phyloP scores from a whole-genome alignment of 1,140 invertebrate genomes.

The Diprion similis region DNA sequence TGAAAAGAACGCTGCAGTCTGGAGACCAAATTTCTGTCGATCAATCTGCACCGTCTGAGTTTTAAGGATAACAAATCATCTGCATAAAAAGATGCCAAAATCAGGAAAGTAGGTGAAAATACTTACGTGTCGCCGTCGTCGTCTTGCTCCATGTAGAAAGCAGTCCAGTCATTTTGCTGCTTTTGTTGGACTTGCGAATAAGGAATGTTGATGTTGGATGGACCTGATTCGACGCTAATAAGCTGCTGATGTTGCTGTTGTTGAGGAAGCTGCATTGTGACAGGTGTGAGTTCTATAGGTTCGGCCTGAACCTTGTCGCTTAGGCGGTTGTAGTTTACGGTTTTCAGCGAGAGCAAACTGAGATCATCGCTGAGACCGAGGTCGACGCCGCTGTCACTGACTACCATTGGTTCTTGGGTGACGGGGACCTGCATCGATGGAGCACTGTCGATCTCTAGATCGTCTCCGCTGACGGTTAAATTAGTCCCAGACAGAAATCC shows the following conservation, averaged over 20 bases:
- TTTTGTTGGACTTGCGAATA: slow-evolving; percentile 12
- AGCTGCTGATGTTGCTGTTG: slow-evolving; percentile 8
- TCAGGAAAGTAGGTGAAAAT: slow-evolving; percentile 30
- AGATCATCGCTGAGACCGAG: slow-evolving; percentile 61
- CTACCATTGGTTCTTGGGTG: slow-evolving; percentile 51
- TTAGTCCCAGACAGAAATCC: slow-evolving; percentile 66
- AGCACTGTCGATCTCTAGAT: slow-evolving; percentile 15
- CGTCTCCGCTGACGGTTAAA: slow-evolving; percentile 44
- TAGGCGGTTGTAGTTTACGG: slow-evolving; percentile 36
- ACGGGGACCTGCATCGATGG: slow-evolving; percentile 8
- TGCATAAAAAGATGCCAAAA: background rate
- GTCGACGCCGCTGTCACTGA: slow-evolving; percentile 62
- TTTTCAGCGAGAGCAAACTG: slow-evolving; percentile 60
- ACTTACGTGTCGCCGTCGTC: slow-evolving; percentile 80
- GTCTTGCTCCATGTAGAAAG: slow-evolving; percentile 70
- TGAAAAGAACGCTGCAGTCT: background rate
- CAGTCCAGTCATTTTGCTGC: slow-evolving; percentile 53
- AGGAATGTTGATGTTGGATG: background rate
- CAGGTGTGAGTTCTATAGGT: slow-evolving; percentile 30
- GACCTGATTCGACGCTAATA: background rate
- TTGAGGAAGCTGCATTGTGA: slow-evolving; percentile 15
- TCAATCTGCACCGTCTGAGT: background rate
- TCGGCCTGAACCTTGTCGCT: slow-evolving; percentile 35
- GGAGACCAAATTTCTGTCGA: background rate
- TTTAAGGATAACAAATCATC: background rate